Base-by-base conservation (phyloP, 1,140 invertebrate species). In the Hesperophylax magnus region DNA sequence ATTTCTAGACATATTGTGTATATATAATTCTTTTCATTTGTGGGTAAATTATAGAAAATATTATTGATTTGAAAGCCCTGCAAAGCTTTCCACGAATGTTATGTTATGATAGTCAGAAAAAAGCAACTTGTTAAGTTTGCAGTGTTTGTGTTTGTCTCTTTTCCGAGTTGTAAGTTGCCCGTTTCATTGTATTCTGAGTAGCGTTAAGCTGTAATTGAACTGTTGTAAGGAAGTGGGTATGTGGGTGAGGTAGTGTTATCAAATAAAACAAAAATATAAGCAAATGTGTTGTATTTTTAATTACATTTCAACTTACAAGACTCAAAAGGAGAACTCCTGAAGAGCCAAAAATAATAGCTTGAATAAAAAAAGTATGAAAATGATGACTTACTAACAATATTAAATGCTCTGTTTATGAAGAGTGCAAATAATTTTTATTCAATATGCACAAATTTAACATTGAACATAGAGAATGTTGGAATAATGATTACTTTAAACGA, bases 191-290 rank as follows among this genome's bases (percentile, higher is more conserved):
- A 47, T 47, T 47, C 39, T 14, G 39, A 47, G 11, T 47, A 14
- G 39, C 14, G 11, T 47, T 47, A 47, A 39, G 39, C 9, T 14
- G 39, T 47, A 47, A 14, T 9, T 47, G 39, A 47, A 47, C 39
- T 47, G 39, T 47, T 39, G 9, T 5, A 47, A 47, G 39, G 39
- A 47, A 47, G 39, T n/a, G n/a, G 34, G 65, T 39, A 34, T 47
- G 58, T 60, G 34, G 47, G 39, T 65, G 31, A 61, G 76, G 60
- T 47, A 77, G 47, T 77, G 61, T 63, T 65, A 52, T 24, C 11
- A 72, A 80, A 80, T 80, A 80, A 80, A 80, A 80, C 78, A 80
- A 80, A 80, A 75, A 47, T n/a, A 80, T 80, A 80, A 80, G 78
- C 71, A 71, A 80, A 63, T 56, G 77, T 75, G 78, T 76, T 80